Base-by-base conservation (phyloP, 2,888 invertebrate species). In the Villa cingulata region DNA sequence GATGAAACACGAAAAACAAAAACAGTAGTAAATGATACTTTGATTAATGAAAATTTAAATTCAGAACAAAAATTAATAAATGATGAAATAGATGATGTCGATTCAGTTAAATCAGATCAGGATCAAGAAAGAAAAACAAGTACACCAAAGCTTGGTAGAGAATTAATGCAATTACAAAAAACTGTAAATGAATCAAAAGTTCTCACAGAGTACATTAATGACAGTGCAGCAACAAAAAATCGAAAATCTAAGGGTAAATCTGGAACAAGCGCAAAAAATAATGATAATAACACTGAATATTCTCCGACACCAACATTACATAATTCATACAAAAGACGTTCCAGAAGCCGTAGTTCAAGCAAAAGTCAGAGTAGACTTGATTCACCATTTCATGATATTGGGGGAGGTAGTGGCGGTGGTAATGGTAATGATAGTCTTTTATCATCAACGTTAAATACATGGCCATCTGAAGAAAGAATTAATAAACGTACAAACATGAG, bases 181-280 rank as follows among this genome's bases (percentile, higher is more conserved):
- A 75, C 81, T 15, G 77, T 80, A 20, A 80, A 76, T 60, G 80
- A 81, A 58, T 81, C 82, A 1, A 78, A 81, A 59, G 75, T 83
- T 42, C 72, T 78, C 39, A 74, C 71, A 55, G 75, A 76, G 61
- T 78, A 73, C 59, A 76, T 71, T 16, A 73, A 71, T 52, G 60
- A 77, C n/a, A 71, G 54, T 15, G 54, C 68, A 39, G 72, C 67
- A 48, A 74, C 73, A 56, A 73, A 68, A 23, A 69, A 67, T 50
- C 74, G 72, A 50, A 72, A 73, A 38, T 41, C 55, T 44, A 9
- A 49, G 54, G n/a, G 49, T 9, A 56, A 52, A 40, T 6, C 48
- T 10, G 48, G 54, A 3, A 37, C 54, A 4, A 56, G 55, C 46
- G 46, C 45, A 0, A 48, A 32, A 4, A 42, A 43, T n/a, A 46